Base-by-base conservation (phyloP, 1,140 invertebrate genomes). In the Zaprionus capensis region DNA sequence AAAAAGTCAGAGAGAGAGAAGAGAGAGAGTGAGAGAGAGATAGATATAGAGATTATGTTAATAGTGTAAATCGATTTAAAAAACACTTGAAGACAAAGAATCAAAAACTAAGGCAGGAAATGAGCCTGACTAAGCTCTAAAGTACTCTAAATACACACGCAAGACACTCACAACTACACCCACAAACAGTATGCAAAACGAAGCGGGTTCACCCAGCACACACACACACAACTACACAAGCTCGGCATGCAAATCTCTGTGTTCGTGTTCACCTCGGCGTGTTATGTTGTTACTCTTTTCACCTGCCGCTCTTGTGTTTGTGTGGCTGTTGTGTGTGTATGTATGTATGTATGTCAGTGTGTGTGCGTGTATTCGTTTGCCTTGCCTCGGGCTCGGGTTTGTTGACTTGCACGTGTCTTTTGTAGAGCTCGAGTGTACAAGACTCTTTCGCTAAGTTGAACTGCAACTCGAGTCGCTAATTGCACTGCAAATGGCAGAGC, bases 311-410 rank as follows among this genome's bases (percentile, higher is more conserved):
- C 24, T 44, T 46, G 24, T 64, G n/a, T 51, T 51, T 7, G 12
- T 51, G 20, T 24, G 9, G 11, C 14, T 17, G 41, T 38, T 38
- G 36, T 17, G 4, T 63, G 28, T 20, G 12, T 7, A 11, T 67
- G 63, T 24, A 24, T 46, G 46, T 17, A 5, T 20, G 5, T 64
- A 17, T 7, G 3, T 11, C 9, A 59, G 63, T 61, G 26, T 24
- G 49, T 59, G n/a, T 56, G 36, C 26, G 49, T 38, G 31, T 70
- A 34, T 36, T 14, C 6, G 7, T 28, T 51, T 75, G 65, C 81
- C 74, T 72, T 76, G 81, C 58, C 66, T 26, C 41, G 68, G 81
- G 83, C 69, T 22, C 36, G 71, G 81, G 84, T 87, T 87, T 87
- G 78, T 82, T 86, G 83, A 86, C 83, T 80, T 69, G 41, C 80